A percentile compares a stretch with the other conserved stretches of the same genome.
These are phyloP conservation scores for Falcaria lacertinaria DNA, from an alignment of 2,888 invertebrate genomes.

Conservation along the genomic window DNA sequence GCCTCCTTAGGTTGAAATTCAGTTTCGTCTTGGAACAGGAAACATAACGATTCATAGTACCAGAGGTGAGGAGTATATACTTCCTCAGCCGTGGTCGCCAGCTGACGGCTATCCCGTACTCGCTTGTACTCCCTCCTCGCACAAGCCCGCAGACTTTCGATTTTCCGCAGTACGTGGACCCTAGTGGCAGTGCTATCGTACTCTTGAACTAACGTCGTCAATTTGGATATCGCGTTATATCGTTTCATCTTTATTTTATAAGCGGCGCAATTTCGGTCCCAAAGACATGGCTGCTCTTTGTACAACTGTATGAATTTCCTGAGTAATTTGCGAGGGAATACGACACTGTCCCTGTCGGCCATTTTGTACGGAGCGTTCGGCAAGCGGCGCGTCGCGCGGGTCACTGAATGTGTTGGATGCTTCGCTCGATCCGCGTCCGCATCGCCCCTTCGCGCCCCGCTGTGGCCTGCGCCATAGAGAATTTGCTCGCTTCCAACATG, in stretches of 20 bases:
- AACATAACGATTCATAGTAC: conserved; percentile 59
- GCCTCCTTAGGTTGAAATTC: conserved; percentile 8
- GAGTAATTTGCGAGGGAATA: conserved; percentile 56
- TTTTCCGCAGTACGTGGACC: conserved; percentile 63
- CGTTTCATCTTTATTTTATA: conserved; percentile 56
- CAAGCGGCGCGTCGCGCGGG: conserved; percentile 60
- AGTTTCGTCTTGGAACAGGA: conserved; percentile 36
- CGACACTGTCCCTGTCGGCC: conserved; percentile 37
- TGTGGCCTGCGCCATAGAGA: conserved; percentile 2
- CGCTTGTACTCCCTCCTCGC: conserved; percentile 58
- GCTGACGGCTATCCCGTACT: conserved; percentile 43
- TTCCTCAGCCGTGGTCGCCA: conserved; percentile 37
- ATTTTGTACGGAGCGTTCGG: conserved; percentile 40
- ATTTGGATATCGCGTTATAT: conserved; percentile 51
- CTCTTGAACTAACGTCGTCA: conserved; percentile 55
- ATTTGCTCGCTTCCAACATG: not conserved
- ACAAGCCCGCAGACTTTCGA: conserved; percentile 67
- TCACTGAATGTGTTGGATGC: conserved; percentile 44
- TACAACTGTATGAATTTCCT: conserved; percentile 53
- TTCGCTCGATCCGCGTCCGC: conserved; percentile 10
- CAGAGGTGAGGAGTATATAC: conserved; percentile 56
- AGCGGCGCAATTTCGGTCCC: conserved; percentile 44
- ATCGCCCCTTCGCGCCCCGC: conserved; percentile 9
- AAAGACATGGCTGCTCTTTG: conserved; percentile 52
- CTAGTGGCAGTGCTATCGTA: conserved; percentile 57